Percentiles rank a stretch among this genome's conserved stretches.
phyloP scores from a whole-genome alignment of 2,888 invertebrate species.

The Chrysodeixis includens region DNA sequence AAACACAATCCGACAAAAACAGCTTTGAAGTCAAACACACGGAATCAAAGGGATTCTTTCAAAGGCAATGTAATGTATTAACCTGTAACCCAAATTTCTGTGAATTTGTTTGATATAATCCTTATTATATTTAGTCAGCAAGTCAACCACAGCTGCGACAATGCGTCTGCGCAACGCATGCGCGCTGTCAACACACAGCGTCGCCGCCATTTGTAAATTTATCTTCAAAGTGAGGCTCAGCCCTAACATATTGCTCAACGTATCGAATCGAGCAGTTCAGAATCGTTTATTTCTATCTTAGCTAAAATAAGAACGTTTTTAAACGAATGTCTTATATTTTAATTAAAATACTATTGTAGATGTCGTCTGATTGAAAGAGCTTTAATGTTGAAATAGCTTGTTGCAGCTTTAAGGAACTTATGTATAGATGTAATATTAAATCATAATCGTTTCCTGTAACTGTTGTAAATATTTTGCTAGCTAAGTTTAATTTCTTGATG shows the following conservation, averaged over 20 bases:
- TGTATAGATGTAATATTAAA: too few relatives aligned
- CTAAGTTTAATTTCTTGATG: too few relatives aligned
- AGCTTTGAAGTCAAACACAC: slow-evolving; percentile 39
- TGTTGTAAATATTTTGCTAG: too few relatives aligned
- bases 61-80: slow-evolving; percentile 44
- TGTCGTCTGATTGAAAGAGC: slow-evolving; percentile 35
- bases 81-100: slow-evolving; percentile 52
- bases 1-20: slow-evolving; percentile 5
- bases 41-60: slow-evolving; percentile 38
- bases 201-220: slow-evolving; percentile 79
- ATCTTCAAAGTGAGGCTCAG: slow-evolving; percentile 80
- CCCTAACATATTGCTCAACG: slow-evolving; percentile 75
- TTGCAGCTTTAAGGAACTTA: background rate
- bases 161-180: slow-evolving; percentile 68
- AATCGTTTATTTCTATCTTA: slow-evolving; percentile 72
- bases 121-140: slow-evolving; percentile 65
- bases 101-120: slow-evolving; percentile 57
- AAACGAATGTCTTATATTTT: slow-evolving; percentile 65
- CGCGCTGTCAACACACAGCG: slow-evolving; percentile 73
- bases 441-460: too few relatives aligned
- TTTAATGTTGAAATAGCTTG: background rate
- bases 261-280: slow-evolving; percentile 71
- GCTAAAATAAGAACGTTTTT: slow-evolving; percentile 75
- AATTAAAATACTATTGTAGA: slow-evolving; percentile 60
- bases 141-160: slow-evolving; percentile 76